Conservation (phyloP, 2,797 vertebrate species). For the Typhlichthys eigenmanni region DNA sequence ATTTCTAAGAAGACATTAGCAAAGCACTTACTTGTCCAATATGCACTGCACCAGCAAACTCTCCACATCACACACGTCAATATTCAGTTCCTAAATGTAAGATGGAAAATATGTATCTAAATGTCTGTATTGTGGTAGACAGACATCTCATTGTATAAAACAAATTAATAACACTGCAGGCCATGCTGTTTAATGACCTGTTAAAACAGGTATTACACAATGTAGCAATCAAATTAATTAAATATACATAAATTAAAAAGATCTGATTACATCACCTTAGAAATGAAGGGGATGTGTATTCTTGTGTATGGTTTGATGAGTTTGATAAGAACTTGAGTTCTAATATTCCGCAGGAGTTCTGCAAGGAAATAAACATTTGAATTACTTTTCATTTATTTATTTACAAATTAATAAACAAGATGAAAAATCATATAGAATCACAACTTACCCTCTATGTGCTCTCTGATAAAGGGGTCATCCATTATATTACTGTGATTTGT, state of each 20-base stretch:
- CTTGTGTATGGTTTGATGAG: slow-evolving; percentile 99
- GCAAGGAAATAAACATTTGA: slow-evolving; percentile 62
- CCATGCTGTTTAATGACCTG: not conserved
- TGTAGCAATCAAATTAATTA: not conserved
- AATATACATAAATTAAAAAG: too few species aligned
- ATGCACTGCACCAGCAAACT: slow-evolving; percentile 99
- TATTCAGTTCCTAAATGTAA: slow-evolving; percentile 92
- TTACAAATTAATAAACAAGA: not conserved
- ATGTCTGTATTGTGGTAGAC: not conserved
- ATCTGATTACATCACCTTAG: slow-evolving; percentile 84
- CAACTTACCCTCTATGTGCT: slow-evolving; percentile 96
- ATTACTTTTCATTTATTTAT: too few species aligned
- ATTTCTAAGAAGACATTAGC: slow-evolving; percentile 10
- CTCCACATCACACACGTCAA: slow-evolving; percentile 98
- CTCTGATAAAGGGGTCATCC: slow-evolving; percentile 99
- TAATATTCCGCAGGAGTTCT: slow-evolving; percentile 99
- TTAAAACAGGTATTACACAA: not conserved
- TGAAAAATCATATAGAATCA: slow-evolving; percentile 12
- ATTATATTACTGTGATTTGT: slow-evolving; percentile 99
- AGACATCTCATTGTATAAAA: not conserved
- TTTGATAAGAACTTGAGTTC: slow-evolving; percentile 99
- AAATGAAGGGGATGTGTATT: slow-evolving; percentile 99
- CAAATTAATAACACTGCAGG: not conserved
- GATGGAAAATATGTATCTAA: not conserved
- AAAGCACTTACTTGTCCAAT: slow-evolving; percentile 95